phyloP scores from a whole-genome alignment of 2,888 invertebrate genomes.

The Apomyelois bistriatella region DNA sequence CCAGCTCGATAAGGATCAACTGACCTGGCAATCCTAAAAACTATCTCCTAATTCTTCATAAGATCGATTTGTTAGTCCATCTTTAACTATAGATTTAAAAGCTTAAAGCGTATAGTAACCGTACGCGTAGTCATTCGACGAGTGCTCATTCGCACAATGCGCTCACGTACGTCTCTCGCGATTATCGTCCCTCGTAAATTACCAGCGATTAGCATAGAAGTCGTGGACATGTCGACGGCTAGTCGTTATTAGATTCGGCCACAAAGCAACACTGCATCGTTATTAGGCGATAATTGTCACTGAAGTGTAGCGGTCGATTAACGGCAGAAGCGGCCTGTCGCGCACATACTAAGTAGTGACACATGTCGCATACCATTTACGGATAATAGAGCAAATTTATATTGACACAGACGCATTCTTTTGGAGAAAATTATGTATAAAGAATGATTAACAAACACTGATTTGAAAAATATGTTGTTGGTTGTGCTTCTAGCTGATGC shows the following conservation, averaged over 20 bases:
- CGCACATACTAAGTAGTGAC: slow-evolving; percentile 55
- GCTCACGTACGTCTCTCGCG: slow-evolving; percentile 73
- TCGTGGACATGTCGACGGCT: slow-evolving; percentile 61
- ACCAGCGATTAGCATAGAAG: slow-evolving; percentile 72
- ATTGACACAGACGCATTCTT: neutral
- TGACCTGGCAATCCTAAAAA: slow-evolving; percentile 28
- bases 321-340: slow-evolving; percentile 54
- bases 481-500: too few species aligned
- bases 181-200: slow-evolving; percentile 75
- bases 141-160: slow-evolving; percentile 61
- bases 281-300: slow-evolving; percentile 74
- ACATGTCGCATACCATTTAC: slow-evolving; percentile 36
- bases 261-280: slow-evolving; percentile 59
- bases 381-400: slow-evolving; percentile 9
- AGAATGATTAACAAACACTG: too few species aligned
- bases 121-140: slow-evolving; percentile 30
- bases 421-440: too few species aligned
- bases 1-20: slow-evolving; percentile 33
- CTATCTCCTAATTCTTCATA: slow-evolving; percentile 28
- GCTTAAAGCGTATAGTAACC: slow-evolving; percentile 31
- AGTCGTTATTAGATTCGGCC: slow-evolving; percentile 68
- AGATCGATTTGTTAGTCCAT: slow-evolving; percentile 53
- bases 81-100: slow-evolving; percentile 39
- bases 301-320: slow-evolving; percentile 72
- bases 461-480: too few species aligned